phyloP scores from a whole-genome alignment of 2,113 vertebrate species.

The Caracal caracal region DNA sequence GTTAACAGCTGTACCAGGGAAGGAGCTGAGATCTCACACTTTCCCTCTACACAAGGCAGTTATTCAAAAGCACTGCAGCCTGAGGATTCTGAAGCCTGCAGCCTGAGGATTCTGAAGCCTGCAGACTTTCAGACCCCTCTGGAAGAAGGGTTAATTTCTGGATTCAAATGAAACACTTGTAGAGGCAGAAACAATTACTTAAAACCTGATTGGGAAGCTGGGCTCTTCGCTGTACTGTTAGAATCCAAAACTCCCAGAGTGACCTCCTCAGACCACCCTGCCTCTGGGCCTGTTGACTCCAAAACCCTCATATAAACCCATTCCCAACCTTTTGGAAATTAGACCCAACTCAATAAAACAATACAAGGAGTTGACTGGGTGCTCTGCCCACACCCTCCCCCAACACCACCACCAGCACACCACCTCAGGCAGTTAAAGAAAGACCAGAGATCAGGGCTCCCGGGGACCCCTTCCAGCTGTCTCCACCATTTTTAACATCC shows the following conservation, averaged over 20 bases:
- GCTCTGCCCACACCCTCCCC: neutral
- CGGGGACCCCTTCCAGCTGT: neutral
- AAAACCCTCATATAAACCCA: neutral
- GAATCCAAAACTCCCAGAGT: neutral
- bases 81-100: slow-evolving; percentile 1
- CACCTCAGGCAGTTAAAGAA: neutral
- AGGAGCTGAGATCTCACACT: neutral
- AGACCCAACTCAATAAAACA: neutral
- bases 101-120: slow-evolving; percentile 22
- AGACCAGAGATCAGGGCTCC: neutral
- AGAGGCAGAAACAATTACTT: neutral
- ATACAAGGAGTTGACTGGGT: neutral
- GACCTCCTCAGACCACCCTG: neutral
- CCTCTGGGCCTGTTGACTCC: neutral
- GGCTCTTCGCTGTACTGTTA: neutral
- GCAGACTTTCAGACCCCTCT: neutral
- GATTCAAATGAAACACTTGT: neutral
- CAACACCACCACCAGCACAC: neutral
- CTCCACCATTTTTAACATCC: neutral
- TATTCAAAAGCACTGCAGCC: neutral
- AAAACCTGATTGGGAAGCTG: neutral
- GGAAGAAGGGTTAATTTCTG: neutral
- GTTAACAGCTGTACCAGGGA: neutral
- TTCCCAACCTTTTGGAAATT: slow-evolving; percentile 8
- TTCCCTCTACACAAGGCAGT: neutral